Evolutionary conservation across 2,113 vertebrate species (phyloP), one percentile per base, ranked within the genome.

Genomic region (Mobula hypostoma): DNA sequence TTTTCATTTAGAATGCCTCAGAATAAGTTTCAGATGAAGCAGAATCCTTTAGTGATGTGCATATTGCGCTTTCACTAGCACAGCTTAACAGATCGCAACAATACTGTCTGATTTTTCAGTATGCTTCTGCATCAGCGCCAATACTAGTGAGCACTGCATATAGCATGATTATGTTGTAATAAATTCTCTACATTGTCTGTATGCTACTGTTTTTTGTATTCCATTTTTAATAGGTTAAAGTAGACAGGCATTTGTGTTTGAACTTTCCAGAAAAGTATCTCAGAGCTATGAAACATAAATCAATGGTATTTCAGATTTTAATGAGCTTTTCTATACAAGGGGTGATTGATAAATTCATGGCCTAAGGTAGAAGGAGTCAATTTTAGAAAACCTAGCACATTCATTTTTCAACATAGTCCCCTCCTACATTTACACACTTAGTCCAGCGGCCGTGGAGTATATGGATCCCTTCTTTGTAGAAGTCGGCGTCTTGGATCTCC

Each of bases 181-280:
- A 74, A 93, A 93, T 90, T 93, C 74, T 74, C 66, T 70, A 56
- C 88, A 91, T 32, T 24, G 66, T 70, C 90, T 74, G 32, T 40
- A 40, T 93, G 91, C 74, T 93, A 70, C 72, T 72, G 15, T 56
- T 93, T 90, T 74, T 93, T 76, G 21, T 93, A 74, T 27, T 72
- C 24, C 40, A 56, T 24, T 40, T 24, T 72, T 48, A 72, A 72
- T 36, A 36, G 32, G 32, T 1, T 9, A 8, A 72, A 72, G 68
- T 72, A 68, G 21, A 72, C 90, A 19, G 36, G 36, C 66, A 61
- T 91, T 32, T 32, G 61, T 66, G 87, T 91, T 63, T 15, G 1
- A 5, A 91, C 87, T 91, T 68, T 40, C 17, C 66, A 93, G 68
- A 72, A 7, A 74, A 76, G 36, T 74, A n/a, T 32, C n/a, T 56